Evolutionary conservation across 2,113 vertebrate species (phyloP), one percentile per base, ranked within the genome.

Genomic region (Suncus etruscus): DNA sequence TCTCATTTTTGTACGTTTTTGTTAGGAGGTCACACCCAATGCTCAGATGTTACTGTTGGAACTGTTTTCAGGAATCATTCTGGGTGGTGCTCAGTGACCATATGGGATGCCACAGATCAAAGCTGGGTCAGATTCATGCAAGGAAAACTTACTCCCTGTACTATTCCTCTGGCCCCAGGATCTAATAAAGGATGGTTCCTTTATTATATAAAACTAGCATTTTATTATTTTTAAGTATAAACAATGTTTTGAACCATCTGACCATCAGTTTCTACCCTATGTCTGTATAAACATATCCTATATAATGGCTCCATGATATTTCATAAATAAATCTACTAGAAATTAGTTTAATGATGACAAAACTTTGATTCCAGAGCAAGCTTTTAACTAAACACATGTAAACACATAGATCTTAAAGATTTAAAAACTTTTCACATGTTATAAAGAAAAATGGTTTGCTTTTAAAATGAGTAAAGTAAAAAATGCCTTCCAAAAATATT

Each of bases 401-500:
- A 51, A 48, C 51, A 84, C 61, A 85, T 29, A 69, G 6, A 66
- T 65, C 0, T 79, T 15, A 76, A 12, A 75, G 20, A 45, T 51
- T 54, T 87, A 51, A 83, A 86, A 65, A 85, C 65, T 83, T 91
- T 11, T 31, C 54, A 39, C 24, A 25, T 20, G 72, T 14, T 32
- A 61, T 75, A 27, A 20, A 75, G 24, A 74, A 12, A 89, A 95
- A 27, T 75, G 4, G 20, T 69, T 91, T 91, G 29, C 31, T 83
- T 63, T 77, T 85, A 75, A 78, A 69, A 78, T 85, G 10, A 74
- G 29, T 61, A 78, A 89, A 77, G 74, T 75, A 75, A 32, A 86
- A 83, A 75, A 58, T 86, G 45, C 58, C 14, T 90, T 79, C 83
- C 9, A 65, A 86, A 91, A 84, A 61, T 81, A 78, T 84, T 83